Base-by-base conservation (phyloP, 2,113 vertebrate genomes). In the Furnarius figulus region DNA sequence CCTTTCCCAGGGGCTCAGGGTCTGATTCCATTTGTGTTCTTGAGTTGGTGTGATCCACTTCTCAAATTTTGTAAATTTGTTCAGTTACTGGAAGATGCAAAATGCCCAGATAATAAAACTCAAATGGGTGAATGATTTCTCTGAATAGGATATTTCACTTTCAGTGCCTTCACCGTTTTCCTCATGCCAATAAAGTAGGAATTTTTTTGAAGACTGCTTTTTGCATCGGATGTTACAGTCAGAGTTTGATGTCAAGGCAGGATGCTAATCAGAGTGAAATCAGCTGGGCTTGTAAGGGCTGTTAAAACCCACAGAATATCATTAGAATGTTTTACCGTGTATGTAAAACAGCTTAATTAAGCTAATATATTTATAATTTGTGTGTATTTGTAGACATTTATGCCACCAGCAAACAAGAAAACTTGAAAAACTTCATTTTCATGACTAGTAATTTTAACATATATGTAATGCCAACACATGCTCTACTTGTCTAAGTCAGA, bases 261-360 rank as follows among this genome's bases (percentile, higher is more conserved):
- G 74, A 70, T 82, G 55, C 31, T 95, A 87, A 97, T 95, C 85
- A 81, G 74, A 87, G 75, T 72, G 37, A 91, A 94, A 92, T 94
- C 49, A 90, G 85, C 63, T 90, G 63, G 27, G 67, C 73, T 93
- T 95, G 49, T 93, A 93, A 90, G 73, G 67, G 55, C 76, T 95
- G 74, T 86, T 96, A 71, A 88, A 95, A 94, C 84, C 53, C 56
- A 82, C 23, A 44, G 88, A 89, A 90, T 94, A 79, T 78, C 53
- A 93, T 95, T 82, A 71, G 90, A 81, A 82, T 92, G 28, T 82
- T 95, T 95, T 89, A 73, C 42, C 5, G 1, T 37, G 39, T 93
- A 76, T 94, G 65, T 92, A 90, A 94, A 94, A 24, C 87, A 93
- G 27, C 61, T 76, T 90, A 76, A 94, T 95, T 94, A 63, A 84